phyloP scores from a whole-genome alignment of 2,797 vertebrate genomes.

The Tachyglossus aculeatus region DNA sequence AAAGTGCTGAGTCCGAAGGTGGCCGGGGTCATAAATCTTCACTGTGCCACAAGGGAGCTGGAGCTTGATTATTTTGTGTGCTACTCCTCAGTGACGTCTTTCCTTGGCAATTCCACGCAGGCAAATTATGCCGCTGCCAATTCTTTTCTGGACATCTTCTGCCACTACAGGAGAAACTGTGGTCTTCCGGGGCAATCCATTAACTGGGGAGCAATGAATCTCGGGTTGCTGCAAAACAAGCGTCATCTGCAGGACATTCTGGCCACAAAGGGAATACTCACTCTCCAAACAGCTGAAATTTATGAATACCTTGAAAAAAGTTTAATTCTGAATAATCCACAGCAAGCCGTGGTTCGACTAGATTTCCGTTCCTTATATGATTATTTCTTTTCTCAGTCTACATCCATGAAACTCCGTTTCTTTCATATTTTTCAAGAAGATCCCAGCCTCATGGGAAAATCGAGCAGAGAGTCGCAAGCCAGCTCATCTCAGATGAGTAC shows the following conservation, averaged over 20 bases:
- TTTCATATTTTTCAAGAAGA: conserved; percentile 66
- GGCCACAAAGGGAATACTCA: conserved; percentile 80
- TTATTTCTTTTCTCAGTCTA: conserved; percentile 70
- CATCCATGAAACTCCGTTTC: conserved; percentile 70
- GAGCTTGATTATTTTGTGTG: conserved; percentile 87
- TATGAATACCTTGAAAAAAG: conserved; percentile 77
- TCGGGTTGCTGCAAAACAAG: conserved; percentile 83
- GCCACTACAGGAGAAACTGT: conserved; percentile 80
- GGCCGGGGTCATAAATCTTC: conserved; percentile 84
- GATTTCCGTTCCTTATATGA: conserved; percentile 71
- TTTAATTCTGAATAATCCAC: conserved; percentile 77
- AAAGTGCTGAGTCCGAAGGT: conserved; percentile 86
- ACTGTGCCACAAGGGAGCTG: conserved; percentile 75
- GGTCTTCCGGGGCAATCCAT: conserved; percentile 85
- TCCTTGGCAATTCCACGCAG: conserved; percentile 83
- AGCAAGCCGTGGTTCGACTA: conserved; percentile 81
- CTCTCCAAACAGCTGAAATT: conserved; percentile 78
- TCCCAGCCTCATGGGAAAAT: conserved; percentile 26
- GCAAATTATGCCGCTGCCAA: conserved; percentile 89
- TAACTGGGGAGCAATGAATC: conserved; percentile 86
- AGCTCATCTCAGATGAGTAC: conserved; percentile 43
- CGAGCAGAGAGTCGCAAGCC: conserved; percentile 5
- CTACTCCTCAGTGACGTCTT: conserved; percentile 85
- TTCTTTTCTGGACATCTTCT: conserved; percentile 85
- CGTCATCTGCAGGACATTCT: conserved; percentile 76